Conservation (phyloP, 2,888 invertebrate genomes). For the Oscheius myriophilus region DNA sequence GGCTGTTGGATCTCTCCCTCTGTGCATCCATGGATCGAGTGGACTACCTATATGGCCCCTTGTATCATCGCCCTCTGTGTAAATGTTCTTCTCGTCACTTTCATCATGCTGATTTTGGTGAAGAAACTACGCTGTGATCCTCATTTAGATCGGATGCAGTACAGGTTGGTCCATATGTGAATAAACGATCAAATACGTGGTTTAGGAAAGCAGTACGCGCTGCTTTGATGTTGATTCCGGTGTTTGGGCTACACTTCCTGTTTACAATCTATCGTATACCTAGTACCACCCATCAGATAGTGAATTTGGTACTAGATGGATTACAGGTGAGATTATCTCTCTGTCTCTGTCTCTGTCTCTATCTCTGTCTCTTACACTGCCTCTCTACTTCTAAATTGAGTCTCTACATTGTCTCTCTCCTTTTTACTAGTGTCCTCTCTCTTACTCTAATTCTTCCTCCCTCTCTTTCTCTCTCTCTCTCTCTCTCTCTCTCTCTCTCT, state of each 20-base stretch:
- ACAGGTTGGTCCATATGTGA: conserved; percentile 70
- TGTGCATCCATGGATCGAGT: conserved; percentile 66
- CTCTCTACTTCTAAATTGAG: no score
- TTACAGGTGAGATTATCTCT: conserved; percentile 70
- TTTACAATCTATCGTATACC: conserved; percentile 73
- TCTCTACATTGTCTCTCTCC: no score
- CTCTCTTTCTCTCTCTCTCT: not conserved
- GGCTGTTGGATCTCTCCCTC: conserved; percentile 63
- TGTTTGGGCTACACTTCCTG: conserved; percentile 74
- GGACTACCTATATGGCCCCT: conserved; percentile 71
- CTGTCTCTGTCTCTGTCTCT: no score
- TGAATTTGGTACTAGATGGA: conserved; percentile 73
- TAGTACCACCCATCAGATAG: conserved; percentile 71
- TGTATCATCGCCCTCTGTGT: conserved; percentile 71
- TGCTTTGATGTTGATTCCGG: conserved; percentile 73
- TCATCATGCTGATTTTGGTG: conserved; percentile 71
- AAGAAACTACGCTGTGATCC: conserved; percentile 72
- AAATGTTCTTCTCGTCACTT: conserved; percentile 68
- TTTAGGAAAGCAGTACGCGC: conserved; percentile 74
- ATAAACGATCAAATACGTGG: not conserved
- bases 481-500: no score
- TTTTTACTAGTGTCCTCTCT: no score
- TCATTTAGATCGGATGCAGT: conserved; percentile 73
- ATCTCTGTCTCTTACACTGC: no score
- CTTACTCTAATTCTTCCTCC: no score